Evolutionary conservation across 2,797 vertebrate genomes (phyloP).

Genomic region (Botia kubotai): DNA sequence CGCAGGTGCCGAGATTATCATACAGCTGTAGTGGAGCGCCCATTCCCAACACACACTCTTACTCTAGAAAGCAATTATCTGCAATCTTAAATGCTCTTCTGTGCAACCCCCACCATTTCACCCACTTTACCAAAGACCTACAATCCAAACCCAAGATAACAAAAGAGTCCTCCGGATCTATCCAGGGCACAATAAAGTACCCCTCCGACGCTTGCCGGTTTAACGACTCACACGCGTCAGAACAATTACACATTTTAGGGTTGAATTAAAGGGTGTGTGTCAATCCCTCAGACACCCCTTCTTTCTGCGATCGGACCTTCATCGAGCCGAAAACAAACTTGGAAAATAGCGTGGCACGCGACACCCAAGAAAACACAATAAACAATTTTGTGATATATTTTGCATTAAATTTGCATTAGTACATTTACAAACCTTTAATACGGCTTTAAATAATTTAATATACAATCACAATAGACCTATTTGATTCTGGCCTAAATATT

Average conservation of each 20-base stretch:
- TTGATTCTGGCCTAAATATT: neutral
- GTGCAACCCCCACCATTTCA: conserved; percentile 43
- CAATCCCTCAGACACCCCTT: conserved; percentile 28
- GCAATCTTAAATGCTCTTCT: conserved; percentile 57
- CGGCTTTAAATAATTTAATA: neutral
- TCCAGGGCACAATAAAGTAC: conserved; percentile 58
- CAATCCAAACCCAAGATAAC: conserved; percentile 61
- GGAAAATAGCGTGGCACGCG: conserved; percentile 60
- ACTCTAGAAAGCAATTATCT: conserved; percentile 63
- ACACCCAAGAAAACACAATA: conserved; percentile 31
- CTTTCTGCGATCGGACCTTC: neutral
- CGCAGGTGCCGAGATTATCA: conserved; percentile 75
- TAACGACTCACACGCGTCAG: conserved; percentile 71
- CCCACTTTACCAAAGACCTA: conserved; percentile 46
- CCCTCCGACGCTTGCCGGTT: conserved; percentile 59
- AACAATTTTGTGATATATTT: neutral
- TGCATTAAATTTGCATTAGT: neutral
- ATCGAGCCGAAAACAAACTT: conserved; percentile 48
- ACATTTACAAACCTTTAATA: neutral
- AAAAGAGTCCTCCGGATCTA: conserved; percentile 68
- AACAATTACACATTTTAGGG: conserved; percentile 64
- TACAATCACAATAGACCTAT: neutral
- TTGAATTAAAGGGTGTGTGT: conserved; percentile 62
- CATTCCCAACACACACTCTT: conserved; percentile 30
- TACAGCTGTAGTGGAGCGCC: conserved; percentile 74